Percentiles rank a stretch among this genome's conserved stretches.
Conservation (phyloP, 2,888 invertebrate species). For the Caenorhabditis zanzibari region DNA sequence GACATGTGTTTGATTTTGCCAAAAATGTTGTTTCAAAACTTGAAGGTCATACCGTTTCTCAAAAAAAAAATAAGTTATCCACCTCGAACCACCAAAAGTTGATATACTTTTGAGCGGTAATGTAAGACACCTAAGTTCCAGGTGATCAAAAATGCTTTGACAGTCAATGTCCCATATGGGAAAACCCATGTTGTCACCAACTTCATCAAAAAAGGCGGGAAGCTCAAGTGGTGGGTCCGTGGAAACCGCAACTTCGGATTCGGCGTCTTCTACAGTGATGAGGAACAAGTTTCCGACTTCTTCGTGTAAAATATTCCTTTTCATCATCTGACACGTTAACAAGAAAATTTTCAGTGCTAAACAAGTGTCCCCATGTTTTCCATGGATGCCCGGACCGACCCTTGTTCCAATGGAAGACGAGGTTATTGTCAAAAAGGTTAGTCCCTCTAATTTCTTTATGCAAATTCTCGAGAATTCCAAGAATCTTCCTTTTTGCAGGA, state of each 20-base stretch:
- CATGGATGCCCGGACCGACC: conserved; percentile 80
- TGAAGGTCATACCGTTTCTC: too few relatives aligned
- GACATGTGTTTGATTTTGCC: too few relatives aligned
- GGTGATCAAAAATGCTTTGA: conserved; percentile 40
- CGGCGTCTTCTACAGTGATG: conserved; percentile 67
- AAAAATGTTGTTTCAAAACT: too few relatives aligned
- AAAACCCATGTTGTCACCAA: conserved; percentile 57
- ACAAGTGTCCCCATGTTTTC: conserved; percentile 72
- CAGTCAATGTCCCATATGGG: conserved; percentile 63
- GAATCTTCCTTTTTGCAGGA: conserved; percentile 59
- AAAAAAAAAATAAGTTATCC: too few relatives aligned
- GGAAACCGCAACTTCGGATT: conserved; percentile 71
- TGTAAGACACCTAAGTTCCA: too few relatives aligned
- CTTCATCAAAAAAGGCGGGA: conserved; percentile 51
- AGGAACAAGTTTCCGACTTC: conserved; percentile 61
- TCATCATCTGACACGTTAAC: neutral
- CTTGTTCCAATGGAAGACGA: conserved; percentile 75
- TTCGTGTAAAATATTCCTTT: conserved; percentile 48
- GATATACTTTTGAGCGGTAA: too few relatives aligned
- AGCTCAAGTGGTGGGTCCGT: conserved; percentile 67
- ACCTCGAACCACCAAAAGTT: neutral
- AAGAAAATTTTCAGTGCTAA: conserved; percentile 62
- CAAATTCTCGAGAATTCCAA: conserved; percentile 7
- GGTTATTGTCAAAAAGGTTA: conserved; percentile 62
- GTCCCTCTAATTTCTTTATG: conserved; percentile 7